Base-by-base conservation (phyloP, 2,113 vertebrate species). In the Chaetodon auriga region DNA sequence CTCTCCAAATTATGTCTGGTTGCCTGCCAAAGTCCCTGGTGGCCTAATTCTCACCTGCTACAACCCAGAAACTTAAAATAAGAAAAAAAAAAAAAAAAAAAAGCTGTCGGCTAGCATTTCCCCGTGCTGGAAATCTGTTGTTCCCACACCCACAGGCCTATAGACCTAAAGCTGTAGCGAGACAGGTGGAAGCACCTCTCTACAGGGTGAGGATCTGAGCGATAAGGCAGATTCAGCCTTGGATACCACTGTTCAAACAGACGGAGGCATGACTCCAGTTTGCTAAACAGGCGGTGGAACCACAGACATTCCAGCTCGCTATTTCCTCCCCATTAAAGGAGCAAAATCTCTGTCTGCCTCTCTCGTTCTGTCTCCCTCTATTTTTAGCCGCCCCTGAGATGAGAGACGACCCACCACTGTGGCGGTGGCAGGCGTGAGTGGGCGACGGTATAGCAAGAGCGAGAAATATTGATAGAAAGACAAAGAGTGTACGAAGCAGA, bases 371-470 rank as follows among this genome's bases (percentile, higher is more conserved):
- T 80, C 73, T 82, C 65, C 55, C 71, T 73, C 83, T 94, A 91
- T 92, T 93, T 94, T 93, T 94, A 92, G 88, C 85, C 7, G 38
- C 75, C 74, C 73, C 80, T 41, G 66, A 88, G 84, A 93, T 89
- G 83, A 92, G 91, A 92, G 87, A 92, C 85, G 81, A 90, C 90
- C 88, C 82, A 90, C 87, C 77, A 84, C 81, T 84, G 89, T 61
- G 81, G 91, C 75, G 57, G 65, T 85, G 80, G 90, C 85, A 81
- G 76, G 81, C 85, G 61, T 74, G 90, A 86, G 93, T 87, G 91
- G 92, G 93, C 87, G 88, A 86, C 73, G 73, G 82, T 74, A 68
- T 57, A 83, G 82, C 62, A 15, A 83, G 60, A 86, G 83, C 54
- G 5, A 77, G 84, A 88, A 84, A 91, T 78, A 86, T 88, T 87